A percentile compares a stretch with the other conserved stretches of the same genome.
Evolutionary conservation across 1,140 invertebrate species (phyloP).

Genomic region (Bombus waltoni): DNA sequence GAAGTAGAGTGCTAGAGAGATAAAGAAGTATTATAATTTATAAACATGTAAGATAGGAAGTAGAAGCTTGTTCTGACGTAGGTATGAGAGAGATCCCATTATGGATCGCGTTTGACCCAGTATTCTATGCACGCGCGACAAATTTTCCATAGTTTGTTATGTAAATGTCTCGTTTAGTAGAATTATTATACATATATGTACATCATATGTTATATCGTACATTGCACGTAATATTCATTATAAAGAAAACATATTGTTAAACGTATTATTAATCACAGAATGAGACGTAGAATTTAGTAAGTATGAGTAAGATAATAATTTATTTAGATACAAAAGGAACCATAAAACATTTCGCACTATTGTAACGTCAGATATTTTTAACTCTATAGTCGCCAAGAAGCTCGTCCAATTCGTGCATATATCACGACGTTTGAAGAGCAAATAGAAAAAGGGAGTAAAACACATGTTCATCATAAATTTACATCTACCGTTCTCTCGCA

Average conservation of each 20-base stretch:
- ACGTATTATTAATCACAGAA: too few relatives aligned
- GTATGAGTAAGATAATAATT: too few relatives aligned
- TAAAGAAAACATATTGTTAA: too few relatives aligned
- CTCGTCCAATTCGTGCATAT: neutral
- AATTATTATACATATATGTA: neutral
- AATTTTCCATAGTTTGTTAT: neutral
- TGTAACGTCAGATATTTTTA: neutral
- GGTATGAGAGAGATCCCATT: neutral
- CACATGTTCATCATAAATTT: slow-evolving; percentile 31
- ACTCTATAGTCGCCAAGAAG: neutral
- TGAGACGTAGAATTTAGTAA: too few relatives aligned
- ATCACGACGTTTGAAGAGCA: neutral
- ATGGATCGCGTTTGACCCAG: neutral
- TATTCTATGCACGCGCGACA: neutral
- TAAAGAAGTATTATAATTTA: neutral
- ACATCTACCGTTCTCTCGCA: neutral
- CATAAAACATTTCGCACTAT: too few relatives aligned
- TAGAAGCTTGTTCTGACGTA: neutral
- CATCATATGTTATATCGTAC: too few relatives aligned
- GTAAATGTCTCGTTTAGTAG: neutral
- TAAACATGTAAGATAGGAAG: neutral
- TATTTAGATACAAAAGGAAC: too few relatives aligned
- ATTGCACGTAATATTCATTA: too few relatives aligned
- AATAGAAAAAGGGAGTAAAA: slow-evolving; percentile 16
- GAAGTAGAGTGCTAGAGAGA: neutral